Evolutionary conservation across 2,113 vertebrate species (phyloP).

Genomic region (Callipepla squamata): DNA sequence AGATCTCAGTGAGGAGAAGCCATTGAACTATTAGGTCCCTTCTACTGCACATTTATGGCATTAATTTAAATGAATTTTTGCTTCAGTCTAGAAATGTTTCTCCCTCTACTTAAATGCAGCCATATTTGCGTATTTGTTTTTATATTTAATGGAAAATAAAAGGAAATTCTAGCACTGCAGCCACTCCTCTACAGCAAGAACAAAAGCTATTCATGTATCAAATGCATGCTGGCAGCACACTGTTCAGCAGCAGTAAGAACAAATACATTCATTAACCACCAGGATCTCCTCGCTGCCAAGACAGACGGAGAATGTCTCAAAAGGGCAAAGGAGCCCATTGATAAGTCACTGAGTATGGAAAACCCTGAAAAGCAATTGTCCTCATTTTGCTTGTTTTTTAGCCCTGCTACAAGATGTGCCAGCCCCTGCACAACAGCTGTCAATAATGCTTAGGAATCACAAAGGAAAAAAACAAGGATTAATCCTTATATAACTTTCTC

Average conservation of each 20-base stretch:
- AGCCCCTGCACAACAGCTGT: background rate
- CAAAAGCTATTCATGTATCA: conserved; percentile 50
- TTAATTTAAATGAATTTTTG: background rate
- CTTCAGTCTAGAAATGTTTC: background rate
- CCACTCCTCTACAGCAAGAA: background rate
- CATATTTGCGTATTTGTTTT: background rate
- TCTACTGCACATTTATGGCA: background rate
- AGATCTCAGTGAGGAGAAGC: background rate
- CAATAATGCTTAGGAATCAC: background rate
- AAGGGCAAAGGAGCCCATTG: background rate
- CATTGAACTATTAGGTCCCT: background rate
- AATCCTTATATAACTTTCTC: background rate
- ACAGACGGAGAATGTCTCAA: conserved; percentile 11
- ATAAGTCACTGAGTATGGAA: background rate
- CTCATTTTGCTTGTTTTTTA: conserved; percentile 4
- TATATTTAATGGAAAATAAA: background rate
- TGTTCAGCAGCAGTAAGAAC: conserved; percentile 51
- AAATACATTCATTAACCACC: conserved; percentile 53
- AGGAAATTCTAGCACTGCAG: background rate
- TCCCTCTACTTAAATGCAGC: background rate
- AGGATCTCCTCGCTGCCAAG: conserved; percentile 32
- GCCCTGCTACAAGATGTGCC: conserved; percentile 12
- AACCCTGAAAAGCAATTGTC: conserved; percentile 31
- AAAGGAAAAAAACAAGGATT: background rate
- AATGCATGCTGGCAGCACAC: background rate